Conservation (phyloP, 2,888 invertebrate species). For the Leucania comma region DNA sequence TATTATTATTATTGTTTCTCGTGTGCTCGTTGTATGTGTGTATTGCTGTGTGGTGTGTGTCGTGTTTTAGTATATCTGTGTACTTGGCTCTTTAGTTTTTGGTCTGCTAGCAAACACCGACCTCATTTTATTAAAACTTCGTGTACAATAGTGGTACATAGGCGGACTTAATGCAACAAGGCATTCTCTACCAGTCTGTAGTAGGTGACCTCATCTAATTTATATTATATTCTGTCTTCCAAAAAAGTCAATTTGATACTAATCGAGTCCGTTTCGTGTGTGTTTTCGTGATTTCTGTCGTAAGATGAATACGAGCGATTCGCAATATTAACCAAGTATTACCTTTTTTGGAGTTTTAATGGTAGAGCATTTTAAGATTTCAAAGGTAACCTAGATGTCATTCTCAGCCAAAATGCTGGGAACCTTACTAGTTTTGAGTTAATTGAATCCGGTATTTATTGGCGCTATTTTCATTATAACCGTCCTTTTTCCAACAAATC, state of each 20-base stretch:
- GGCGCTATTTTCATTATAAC: neutral
- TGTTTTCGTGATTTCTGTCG: constrained; percentile 29
- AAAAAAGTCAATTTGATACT: constrained; percentile 6
- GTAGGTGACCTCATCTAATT: too few relatives aligned
- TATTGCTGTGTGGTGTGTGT: too few relatives aligned
- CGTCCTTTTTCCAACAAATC: neutral
- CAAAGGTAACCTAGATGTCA: constrained; percentile 23
- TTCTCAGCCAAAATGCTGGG: constrained; percentile 14
- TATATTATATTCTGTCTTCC: neutral
- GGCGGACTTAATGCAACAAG: too few relatives aligned
- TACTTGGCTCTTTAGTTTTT: too few relatives aligned
- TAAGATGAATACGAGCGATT: constrained; percentile 10
- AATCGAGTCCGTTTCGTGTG: constrained; percentile 4
- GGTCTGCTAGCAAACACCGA: too few relatives aligned
- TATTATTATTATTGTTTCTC: too few relatives aligned
- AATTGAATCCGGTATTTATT: constrained; percentile 1
- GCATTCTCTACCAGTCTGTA: too few relatives aligned
- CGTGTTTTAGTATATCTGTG: too few relatives aligned
- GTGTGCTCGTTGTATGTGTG: too few relatives aligned
- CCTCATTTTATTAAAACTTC: too few relatives aligned
- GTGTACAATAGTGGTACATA: too few relatives aligned
- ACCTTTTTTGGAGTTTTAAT: constrained; percentile 27
- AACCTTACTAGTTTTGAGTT: constrained; percentile 8
- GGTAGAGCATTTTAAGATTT: constrained; percentile 18
- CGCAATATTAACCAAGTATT: constrained; percentile 10